These are phyloP conservation scores for Sitodiplosis mosellana DNA, from an alignment of 1,140 invertebrate genomes.

Conservation along the genomic window DNA sequence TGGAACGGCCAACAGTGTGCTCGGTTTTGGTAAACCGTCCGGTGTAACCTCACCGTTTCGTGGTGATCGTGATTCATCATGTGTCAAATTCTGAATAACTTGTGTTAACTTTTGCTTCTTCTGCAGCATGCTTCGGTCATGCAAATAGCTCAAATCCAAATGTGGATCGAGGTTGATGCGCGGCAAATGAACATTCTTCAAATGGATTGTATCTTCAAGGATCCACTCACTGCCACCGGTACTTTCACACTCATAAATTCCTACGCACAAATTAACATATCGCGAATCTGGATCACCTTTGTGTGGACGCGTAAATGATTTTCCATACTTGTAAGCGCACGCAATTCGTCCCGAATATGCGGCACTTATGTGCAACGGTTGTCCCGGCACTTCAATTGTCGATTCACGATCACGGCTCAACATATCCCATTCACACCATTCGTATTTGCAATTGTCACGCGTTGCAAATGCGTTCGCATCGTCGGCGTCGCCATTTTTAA, in stretches of 20 bases:
- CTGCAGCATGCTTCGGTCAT: conserved; percentile 61
- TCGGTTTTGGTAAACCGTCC: conserved; percentile 23
- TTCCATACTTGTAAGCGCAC: conserved; percentile 85
- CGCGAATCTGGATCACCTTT: conserved; percentile 61
- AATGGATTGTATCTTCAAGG: conserved; percentile 89
- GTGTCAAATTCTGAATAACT: conserved; percentile 38
- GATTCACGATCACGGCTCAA: conserved; percentile 65
- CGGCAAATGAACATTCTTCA: conserved; percentile 74
- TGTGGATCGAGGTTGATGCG: conserved; percentile 61
- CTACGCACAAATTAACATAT: conserved; percentile 84
- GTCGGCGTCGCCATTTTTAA: conserved; percentile 24
- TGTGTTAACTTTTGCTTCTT: conserved; percentile 59
- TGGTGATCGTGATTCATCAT: conserved; percentile 34
- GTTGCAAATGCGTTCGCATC: conserved; percentile 22
- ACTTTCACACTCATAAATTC: conserved; percentile 99
- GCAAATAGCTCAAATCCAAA: conserved; percentile 63
- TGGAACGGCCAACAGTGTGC: conserved; percentile 61
- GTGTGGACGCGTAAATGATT: conserved; percentile 62
- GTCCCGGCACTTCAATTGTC: conserved; percentile 67
- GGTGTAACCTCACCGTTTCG: conserved; percentile 30
- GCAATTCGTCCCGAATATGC: conserved; percentile 94
- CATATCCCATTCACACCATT: conserved; percentile 84
- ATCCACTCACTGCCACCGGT: conserved; percentile 96
- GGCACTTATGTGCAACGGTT: conserved; percentile 83
- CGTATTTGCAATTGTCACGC: conserved; percentile 39